Evolutionary conservation across 2,888 invertebrate species (phyloP), one percentile per base, ranked within the genome.

Genomic region (Eumacrocentrus americanus): DNA sequence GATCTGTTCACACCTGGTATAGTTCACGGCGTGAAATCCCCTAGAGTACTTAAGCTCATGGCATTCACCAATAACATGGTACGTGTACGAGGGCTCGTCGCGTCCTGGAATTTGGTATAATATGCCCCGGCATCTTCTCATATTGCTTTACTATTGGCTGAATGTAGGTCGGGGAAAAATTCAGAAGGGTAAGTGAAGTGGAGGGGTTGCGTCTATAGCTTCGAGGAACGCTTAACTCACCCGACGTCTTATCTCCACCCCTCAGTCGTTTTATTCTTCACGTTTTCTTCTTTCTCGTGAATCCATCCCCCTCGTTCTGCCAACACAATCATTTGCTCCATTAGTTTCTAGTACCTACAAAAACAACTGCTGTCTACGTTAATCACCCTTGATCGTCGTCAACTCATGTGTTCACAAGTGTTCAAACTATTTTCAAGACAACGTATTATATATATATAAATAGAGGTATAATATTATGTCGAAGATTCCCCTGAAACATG

Each of bases 71-170:
- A 65, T 65, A 64, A 61, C 59, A 60, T 58, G 22, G 58, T 48
- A 63, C 58, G 35, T 58, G 58, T n/a, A n/a, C 23, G 52, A 16
- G 56, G 48, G 53, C 51, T 25, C 14, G 54, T 47, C 38, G 59
- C 61, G 70, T 57, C 64, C 69, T 68, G 74, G 77, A 77, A 78
- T 77, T 68, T 69, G 68, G 67, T 71, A 72, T 76, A 70, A 70
- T 72, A 73, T 70, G 75, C 59, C 53, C 54, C 55, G 73, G 74
- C 67, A 76, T 78, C 55, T 57, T 73, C 51, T 16, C 38, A 64
- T 66, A 64, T 66, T 62, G 66, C 64, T 66, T 60, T 60, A 61
- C 59, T 40, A 66, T 63, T 62, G 59, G 63, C 58, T 38, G 22
- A 53, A 62, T 55, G 42, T 47, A 50, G 50, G 53, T 53, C 51